phyloP scores from a whole-genome alignment of 2,888 invertebrate species.

The Brenthis ino region DNA sequence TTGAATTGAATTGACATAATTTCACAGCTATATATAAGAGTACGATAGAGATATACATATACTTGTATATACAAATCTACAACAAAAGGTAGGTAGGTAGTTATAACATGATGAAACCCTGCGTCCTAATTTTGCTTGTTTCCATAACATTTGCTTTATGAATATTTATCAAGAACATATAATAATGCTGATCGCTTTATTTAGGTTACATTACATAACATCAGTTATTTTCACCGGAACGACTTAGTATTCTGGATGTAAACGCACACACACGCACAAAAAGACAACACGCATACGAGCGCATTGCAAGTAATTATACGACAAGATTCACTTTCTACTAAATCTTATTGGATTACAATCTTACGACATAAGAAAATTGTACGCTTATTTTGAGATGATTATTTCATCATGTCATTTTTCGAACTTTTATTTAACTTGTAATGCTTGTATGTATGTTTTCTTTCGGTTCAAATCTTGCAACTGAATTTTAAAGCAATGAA shows the following conservation, averaged over 20 bases:
- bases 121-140: conserved; percentile 4
- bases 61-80: no score
- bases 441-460: no score
- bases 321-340: conserved; percentile 44
- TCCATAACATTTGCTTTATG: conserved; percentile 7
- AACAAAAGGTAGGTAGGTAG: no score
- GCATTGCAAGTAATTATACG: conserved; percentile 4
- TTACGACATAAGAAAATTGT: no score
- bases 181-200: conserved; percentile 8
- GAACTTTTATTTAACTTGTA: no score
- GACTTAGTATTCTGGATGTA: conserved; percentile 60
- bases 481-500: no score
- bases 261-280: conserved; percentile 36
- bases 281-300: conserved; percentile 16
- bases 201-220: conserved; percentile 50
- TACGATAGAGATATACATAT: no score
- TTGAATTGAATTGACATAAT: no score
- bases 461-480: no score
- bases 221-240: conserved; percentile 70
- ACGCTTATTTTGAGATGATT: no score
- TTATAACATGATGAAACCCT: not conserved
- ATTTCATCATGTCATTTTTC: no score
- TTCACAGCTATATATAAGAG: no score
- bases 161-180: conserved; percentile 33
- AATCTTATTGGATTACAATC: not conserved